Percentiles rank a stretch among this genome's conserved stretches.
These are phyloP conservation scores for Eurytemora carolleeae DNA, from an alignment of 1,140 invertebrate species.

Conservation along the genomic window DNA sequence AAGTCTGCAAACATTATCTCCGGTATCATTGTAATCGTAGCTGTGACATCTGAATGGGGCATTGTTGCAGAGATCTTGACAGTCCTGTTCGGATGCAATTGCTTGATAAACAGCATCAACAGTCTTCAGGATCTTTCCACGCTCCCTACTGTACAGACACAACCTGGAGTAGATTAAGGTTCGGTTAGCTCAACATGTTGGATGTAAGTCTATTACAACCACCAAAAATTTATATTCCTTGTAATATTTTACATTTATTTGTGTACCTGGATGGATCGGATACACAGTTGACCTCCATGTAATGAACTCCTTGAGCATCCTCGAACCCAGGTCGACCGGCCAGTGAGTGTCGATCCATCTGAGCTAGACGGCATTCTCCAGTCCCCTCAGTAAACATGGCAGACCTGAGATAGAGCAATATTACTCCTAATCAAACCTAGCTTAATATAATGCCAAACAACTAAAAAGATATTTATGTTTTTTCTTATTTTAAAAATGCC, in stretches of 20 bases:
- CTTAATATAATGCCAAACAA: no score
- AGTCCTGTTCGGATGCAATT: slow-evolving; percentile 20
- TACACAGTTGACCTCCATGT: slow-evolving; percentile 30
- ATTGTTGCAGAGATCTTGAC: slow-evolving; percentile 59
- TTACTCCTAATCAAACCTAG: no score
- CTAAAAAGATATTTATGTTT: no score
- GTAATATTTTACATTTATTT: no score
- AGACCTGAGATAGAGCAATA: slow-evolving; percentile 24
- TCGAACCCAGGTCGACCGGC: slow-evolving; percentile 21
- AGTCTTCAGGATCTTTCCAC: slow-evolving; percentile 68
- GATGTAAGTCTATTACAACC: no score
- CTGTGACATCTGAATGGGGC: slow-evolving; percentile 68
- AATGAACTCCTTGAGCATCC: slow-evolving; percentile 18
- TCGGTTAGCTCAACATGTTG: no score
- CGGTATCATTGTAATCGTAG: slow-evolving; percentile 77
- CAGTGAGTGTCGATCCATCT: slow-evolving; percentile 29
- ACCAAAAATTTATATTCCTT: no score
- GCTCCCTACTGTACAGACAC: slow-evolving; percentile 75
- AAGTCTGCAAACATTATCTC: slow-evolving; percentile 70
- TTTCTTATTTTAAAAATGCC: no score
- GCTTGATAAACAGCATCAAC: slow-evolving; percentile 58
- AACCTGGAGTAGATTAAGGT: no score
- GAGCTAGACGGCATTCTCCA: slow-evolving; percentile 28
- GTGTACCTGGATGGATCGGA: slow-evolving; percentile 20
- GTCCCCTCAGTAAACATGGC: slow-evolving; percentile 27